phyloP scores from a whole-genome alignment of 2,113 vertebrate genomes.

The Tyto alba region DNA sequence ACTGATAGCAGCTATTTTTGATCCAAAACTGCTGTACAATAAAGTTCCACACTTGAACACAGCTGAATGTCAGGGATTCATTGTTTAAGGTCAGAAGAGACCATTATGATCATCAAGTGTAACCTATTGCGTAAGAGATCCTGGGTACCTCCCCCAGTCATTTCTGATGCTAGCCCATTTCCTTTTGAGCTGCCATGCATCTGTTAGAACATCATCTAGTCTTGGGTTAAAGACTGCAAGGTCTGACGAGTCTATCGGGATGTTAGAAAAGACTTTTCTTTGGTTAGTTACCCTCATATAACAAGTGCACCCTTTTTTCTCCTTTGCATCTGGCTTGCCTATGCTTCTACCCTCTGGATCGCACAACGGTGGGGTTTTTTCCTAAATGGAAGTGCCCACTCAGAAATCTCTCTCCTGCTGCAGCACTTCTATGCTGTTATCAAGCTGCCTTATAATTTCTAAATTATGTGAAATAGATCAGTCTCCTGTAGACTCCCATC shows the following conservation, averaged over 20 bases:
- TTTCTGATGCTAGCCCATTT: neutral
- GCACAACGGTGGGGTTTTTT: neutral
- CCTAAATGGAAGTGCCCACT: neutral
- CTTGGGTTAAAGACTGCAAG: neutral
- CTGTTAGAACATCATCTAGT: neutral
- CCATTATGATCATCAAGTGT: neutral
- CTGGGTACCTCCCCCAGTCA: neutral
- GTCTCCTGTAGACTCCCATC: neutral
- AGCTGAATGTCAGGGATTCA: slow-evolving; percentile 17
- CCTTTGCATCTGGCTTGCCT: neutral
- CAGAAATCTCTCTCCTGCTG: neutral
- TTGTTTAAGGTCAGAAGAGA: slow-evolving; percentile 28
- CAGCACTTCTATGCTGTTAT: neutral
- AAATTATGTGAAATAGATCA: neutral
- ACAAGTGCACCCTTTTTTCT: neutral
- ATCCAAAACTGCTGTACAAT: slow-evolving; percentile 1
- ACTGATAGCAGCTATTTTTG: slow-evolving; percentile 17
- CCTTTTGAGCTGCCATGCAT: neutral
- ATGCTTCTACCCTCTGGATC: neutral
- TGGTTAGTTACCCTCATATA: neutral
- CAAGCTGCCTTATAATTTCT: neutral
- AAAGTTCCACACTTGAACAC: neutral
- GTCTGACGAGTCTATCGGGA: neutral
- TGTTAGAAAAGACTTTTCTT: neutral
- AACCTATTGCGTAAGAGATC: neutral